Evolutionary conservation across 2,888 invertebrate genomes (phyloP).

Genomic region (Tetragonisca angustula): DNA sequence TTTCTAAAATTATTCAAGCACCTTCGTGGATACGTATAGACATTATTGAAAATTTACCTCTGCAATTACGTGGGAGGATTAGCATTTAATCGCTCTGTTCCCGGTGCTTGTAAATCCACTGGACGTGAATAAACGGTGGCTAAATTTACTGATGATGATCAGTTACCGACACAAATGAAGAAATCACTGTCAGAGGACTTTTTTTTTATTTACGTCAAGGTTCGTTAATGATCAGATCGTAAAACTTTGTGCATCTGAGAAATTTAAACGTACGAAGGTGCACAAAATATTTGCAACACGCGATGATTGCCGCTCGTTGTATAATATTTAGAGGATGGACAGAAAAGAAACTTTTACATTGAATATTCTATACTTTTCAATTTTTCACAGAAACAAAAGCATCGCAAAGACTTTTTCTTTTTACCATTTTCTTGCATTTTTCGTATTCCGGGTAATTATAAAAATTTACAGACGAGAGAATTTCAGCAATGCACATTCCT

Average conservation of each 20-base stretch:
- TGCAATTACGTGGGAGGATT: background rate
- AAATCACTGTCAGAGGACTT: background rate
- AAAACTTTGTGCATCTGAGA: background rate
- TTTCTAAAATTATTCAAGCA: background rate
- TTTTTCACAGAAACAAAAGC: no score
- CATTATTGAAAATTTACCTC: background rate
- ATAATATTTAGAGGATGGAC: no score
- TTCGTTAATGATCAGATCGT: background rate
- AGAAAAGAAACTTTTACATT: no score
- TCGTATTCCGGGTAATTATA: no score
- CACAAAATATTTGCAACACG: no score
- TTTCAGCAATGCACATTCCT: no score
- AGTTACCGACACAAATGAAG: background rate
- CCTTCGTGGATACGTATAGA: background rate
- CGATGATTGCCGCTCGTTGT: no score
- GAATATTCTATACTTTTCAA: no score
- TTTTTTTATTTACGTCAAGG: background rate
- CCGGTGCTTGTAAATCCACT: background rate
- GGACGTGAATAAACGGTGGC: background rate
- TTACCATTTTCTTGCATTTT: no score
- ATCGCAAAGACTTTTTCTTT: no score
- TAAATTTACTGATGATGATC: conserved; percentile 2
- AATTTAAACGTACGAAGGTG: background rate
- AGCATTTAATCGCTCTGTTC: background rate
- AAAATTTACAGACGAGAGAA: no score